phyloP scores from a whole-genome alignment of 2,888 invertebrate species.

The Rosalia funebris region DNA sequence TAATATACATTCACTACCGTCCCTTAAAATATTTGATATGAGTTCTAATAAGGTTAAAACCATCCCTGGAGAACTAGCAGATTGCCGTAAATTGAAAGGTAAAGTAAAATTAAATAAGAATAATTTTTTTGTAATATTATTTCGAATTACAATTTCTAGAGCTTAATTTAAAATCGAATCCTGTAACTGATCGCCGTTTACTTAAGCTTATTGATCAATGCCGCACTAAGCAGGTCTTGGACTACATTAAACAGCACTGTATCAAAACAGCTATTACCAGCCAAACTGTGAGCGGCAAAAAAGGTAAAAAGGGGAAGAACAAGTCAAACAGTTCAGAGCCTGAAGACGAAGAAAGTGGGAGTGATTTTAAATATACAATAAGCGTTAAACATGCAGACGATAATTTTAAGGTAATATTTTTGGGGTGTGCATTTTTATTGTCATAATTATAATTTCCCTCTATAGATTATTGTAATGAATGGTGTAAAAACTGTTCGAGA shows the following conservation, averaged over 20 bases:
- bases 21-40: conserved; percentile 77
- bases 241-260: conserved; percentile 78
- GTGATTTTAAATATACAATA: conserved; percentile 57
- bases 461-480: conserved; percentile 49
- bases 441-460: neutral
- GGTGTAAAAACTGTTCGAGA: conserved; percentile 73
- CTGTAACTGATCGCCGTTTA: conserved; percentile 76
- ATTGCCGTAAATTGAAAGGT: conserved; percentile 79
- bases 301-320: conserved; percentile 59
- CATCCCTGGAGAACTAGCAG: conserved; percentile 76
- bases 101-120: conserved; percentile 31
- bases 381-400: conserved; percentile 51
- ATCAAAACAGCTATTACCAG: conserved; percentile 58
- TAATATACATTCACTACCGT: conserved; percentile 68
- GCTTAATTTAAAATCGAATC: conserved; percentile 78
- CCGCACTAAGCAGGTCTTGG: conserved; percentile 78
- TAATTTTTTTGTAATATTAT: neutral
- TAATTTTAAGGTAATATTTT: conserved; percentile 37
- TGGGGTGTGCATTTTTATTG: neutral
- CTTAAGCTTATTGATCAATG: conserved; percentile 80
- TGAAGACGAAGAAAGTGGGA: conserved; percentile 44
- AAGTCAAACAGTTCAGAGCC: conserved; percentile 55
- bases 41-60: conserved; percentile 73
- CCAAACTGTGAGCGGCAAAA: conserved; percentile 33
- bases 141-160: conserved; percentile 65